Conservation (phyloP, 1,140 invertebrate genomes). For the Drosophila funebris region DNA sequence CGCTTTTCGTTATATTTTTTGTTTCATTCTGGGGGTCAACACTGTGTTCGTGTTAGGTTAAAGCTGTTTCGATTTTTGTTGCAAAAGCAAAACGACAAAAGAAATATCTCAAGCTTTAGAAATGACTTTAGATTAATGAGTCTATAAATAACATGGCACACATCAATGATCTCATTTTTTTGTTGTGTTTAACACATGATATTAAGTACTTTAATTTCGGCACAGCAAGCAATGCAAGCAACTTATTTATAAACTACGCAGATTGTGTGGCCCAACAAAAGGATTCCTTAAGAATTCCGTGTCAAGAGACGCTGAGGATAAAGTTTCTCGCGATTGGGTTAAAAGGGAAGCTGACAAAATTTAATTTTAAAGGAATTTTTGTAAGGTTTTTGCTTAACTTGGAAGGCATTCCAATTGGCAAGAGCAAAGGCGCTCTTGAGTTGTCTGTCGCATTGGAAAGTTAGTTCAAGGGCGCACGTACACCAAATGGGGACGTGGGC, state of each 20-base stretch:
- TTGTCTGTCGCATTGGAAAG: constrained; percentile 5
- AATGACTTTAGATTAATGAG: constrained; percentile 48
- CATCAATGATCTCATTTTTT: constrained; percentile 41
- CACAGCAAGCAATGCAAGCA: neutral
- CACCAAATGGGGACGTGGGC: neutral
- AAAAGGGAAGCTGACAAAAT: constrained; percentile 22
- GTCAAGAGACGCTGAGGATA: neutral
- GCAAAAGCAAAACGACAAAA: neutral
- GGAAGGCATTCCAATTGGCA: constrained; percentile 16
- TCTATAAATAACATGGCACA: constrained; percentile 44
- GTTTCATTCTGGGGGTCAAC: constrained; percentile 25
- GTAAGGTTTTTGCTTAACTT: constrained; percentile 8
- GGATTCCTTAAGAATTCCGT: constrained; percentile 3
- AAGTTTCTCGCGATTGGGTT: neutral
- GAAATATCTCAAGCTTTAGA: constrained; percentile 23
- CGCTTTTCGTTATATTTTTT: neutral
- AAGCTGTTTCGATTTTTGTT: constrained; percentile 24
- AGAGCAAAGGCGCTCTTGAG: constrained; percentile 9
- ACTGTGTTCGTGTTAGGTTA: constrained; percentile 43
- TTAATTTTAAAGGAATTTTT: constrained; percentile 24
- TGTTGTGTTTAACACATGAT: constrained; percentile 29
- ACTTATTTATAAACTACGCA: neutral
- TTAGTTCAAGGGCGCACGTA: constrained; percentile 21
- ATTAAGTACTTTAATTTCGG: constrained; percentile 13
- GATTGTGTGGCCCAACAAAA: neutral